Percentiles rank a stretch among this genome's conserved stretches.
These are phyloP conservation scores for Leptothorax acervorum DNA, from an alignment of 2,888 invertebrate species.

Conservation along the genomic window DNA sequence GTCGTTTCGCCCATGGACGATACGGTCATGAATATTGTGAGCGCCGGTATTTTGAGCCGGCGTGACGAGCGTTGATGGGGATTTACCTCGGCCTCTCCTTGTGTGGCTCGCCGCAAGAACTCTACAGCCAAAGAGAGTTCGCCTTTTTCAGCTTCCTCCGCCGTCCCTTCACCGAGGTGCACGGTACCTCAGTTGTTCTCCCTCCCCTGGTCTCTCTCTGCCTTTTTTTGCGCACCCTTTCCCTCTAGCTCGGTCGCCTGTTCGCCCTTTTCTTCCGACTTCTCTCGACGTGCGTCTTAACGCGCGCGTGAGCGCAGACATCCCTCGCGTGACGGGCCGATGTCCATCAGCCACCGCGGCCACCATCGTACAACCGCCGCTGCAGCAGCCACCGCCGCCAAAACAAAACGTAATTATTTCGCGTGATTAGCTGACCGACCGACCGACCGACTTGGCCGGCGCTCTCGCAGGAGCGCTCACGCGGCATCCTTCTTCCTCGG, in stretches of 20 bases:
- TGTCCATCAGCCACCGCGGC: constrained; percentile 78
- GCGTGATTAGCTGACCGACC: constrained; percentile 81
- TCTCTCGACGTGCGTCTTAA: constrained; percentile 40
- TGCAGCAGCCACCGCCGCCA: constrained; percentile 76
- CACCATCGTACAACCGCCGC: constrained; percentile 55
- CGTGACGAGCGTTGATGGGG: constrained; percentile 83
- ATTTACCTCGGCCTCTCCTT: constrained; percentile 78
- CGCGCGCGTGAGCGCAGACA: constrained; percentile 52
- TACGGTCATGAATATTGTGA: constrained; percentile 79
- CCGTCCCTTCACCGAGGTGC: constrained; percentile 54
- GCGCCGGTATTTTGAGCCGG: constrained; percentile 81
- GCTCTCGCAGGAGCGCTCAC: constrained; percentile 37
- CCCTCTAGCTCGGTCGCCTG: constrained; percentile 34
- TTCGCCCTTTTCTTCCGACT: too few species aligned
- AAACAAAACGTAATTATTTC: constrained; percentile 84
- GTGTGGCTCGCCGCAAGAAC: constrained; percentile 82
- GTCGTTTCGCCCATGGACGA: constrained; percentile 42
- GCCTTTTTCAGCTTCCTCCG: constrained; percentile 75
- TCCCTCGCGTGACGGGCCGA: constrained; percentile 81
- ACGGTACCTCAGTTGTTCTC: constrained; percentile 23
- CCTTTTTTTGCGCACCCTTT: constrained; percentile 30
- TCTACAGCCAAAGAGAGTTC: constrained; percentile 63
- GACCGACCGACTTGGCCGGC: constrained; percentile 55
- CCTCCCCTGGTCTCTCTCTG: background rate
- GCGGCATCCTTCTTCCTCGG: constrained; percentile 26